These are phyloP conservation scores for Electrona antarctica DNA, from an alignment of 2,113 vertebrate genomes.

Conservation along the genomic window DNA sequence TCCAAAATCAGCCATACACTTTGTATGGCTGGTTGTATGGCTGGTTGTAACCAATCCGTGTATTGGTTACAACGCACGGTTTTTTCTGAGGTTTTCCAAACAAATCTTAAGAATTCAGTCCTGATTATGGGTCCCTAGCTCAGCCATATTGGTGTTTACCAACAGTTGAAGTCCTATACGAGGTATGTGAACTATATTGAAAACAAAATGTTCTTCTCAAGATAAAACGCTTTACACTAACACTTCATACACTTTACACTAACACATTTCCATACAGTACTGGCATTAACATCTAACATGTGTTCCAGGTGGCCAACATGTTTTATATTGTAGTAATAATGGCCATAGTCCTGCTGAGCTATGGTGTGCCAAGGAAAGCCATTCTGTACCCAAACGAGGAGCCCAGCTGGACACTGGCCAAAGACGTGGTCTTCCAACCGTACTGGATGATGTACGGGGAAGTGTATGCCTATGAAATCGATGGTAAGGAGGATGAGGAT, in stretches of 20 bases:
- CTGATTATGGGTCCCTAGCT: neutral
- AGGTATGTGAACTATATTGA: neutral
- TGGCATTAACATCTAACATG: neutral
- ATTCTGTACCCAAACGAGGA: conserved; percentile 91
- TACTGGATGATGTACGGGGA: conserved; percentile 99
- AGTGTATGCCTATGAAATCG: conserved; percentile 99
- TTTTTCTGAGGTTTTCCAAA: too few species aligned
- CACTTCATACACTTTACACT: neutral
- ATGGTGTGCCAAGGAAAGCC: conserved; percentile 95
- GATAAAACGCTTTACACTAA: neutral
- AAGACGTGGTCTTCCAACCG: conserved; percentile 96
- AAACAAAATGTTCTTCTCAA: neutral
- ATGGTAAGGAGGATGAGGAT: conserved; percentile 85
- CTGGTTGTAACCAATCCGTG: too few species aligned
- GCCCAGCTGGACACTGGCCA: conserved; percentile 92
- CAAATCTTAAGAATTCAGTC: neutral
- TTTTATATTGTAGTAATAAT: conserved; percentile 99
- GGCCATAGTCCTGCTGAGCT: conserved; percentile 95
- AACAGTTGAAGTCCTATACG: too few species aligned
- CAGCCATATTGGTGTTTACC: neutral
- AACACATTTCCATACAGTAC: neutral
- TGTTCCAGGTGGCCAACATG: conserved; percentile 98
- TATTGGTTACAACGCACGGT: too few species aligned
- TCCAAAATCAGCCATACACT: too few species aligned
- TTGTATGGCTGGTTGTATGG: too few species aligned